A percentile compares a stretch with the other conserved stretches of the same genome.
These are phyloP conservation scores for Caenorhabditis brenneri DNA, from an alignment of 1,140 invertebrate genomes.

Conservation along the genomic window DNA sequence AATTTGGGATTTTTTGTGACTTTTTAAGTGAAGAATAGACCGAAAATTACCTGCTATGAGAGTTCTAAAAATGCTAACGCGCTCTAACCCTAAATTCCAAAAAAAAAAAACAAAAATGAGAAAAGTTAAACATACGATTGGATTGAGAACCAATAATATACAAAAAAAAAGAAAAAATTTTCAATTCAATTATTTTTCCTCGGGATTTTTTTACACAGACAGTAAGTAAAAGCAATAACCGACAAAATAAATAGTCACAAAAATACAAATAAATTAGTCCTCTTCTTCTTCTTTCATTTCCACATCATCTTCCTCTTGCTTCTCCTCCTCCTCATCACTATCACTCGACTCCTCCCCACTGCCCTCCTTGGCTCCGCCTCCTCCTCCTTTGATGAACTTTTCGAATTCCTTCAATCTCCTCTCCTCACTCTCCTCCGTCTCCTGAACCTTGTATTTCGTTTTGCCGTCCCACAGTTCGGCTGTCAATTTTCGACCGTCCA, in stretches of 20 bases:
- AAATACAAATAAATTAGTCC: background rate
- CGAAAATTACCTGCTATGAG: background rate
- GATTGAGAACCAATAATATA: no score
- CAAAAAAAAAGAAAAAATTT: no score
- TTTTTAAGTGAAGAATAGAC: no score
- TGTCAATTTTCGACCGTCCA: slow-evolving; percentile 80
- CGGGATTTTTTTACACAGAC: background rate
- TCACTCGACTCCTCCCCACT: no score
- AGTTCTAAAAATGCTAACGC: no score
- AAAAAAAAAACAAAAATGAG: background rate
- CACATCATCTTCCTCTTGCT: background rate
- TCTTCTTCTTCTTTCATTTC: background rate
- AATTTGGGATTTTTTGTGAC: no score
- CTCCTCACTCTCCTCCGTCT: slow-evolving; percentile 86
- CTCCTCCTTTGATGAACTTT: slow-evolving; percentile 74
- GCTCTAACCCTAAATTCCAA: background rate
- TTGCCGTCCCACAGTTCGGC: slow-evolving; percentile 93
- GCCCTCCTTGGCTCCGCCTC: no score
- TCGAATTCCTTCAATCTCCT: slow-evolving; percentile 86
- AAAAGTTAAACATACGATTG: no score
- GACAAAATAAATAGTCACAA: background rate
- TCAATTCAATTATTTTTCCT: no score
- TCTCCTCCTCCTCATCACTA: slow-evolving; percentile 47
- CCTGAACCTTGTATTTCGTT: slow-evolving; percentile 88
- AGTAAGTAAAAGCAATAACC: background rate